These are phyloP conservation scores for Chouioia cunea DNA, from an alignment of 2,888 invertebrate species.

Conservation along the genomic window DNA sequence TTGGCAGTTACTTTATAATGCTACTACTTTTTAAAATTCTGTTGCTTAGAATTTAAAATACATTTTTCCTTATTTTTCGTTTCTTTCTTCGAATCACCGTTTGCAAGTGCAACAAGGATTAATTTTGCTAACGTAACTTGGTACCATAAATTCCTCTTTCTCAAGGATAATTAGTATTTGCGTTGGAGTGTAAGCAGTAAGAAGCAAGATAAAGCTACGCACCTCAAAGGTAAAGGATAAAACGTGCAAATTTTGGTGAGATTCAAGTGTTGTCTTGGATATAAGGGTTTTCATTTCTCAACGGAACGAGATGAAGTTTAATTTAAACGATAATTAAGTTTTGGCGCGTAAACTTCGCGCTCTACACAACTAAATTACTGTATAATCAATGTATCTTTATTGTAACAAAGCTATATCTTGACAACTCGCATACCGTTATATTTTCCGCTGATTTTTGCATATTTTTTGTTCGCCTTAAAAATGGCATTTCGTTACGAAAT, in stretches of 20 bases:
- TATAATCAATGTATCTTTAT: slow-evolving; percentile 64
- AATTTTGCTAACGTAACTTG: too few species aligned
- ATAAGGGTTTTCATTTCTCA: slow-evolving; percentile 65
- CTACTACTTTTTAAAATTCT: too few species aligned
- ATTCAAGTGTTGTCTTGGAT: too few species aligned
- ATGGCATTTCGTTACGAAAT: slow-evolving; percentile 50
- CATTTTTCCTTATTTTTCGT: too few species aligned
- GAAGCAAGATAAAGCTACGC: background rate
- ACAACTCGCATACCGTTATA: background rate
- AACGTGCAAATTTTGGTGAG: slow-evolving; percentile 8
- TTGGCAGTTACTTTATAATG: too few species aligned
- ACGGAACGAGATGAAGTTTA: slow-evolving; percentile 53
- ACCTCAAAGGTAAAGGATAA: background rate
- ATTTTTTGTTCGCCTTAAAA: background rate
- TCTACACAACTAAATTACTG: slow-evolving; percentile 58
- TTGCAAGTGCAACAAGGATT: too few species aligned
- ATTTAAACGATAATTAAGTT: slow-evolving; percentile 66
- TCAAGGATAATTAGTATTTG: too few species aligned
- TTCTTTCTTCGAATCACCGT: too few species aligned
- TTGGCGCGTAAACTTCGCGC: slow-evolving; percentile 40
- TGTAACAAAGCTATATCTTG: slow-evolving; percentile 40
- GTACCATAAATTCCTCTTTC: too few species aligned
- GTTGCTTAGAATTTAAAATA: too few species aligned
- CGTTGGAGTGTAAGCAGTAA: too few species aligned
- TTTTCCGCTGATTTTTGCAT: background rate